A percentile compares a stretch with the other conserved stretches of the same genome.
These are phyloP conservation scores for Itoplectis maculator DNA, from an alignment of 2,888 invertebrate genomes.

Conservation along the genomic window DNA sequence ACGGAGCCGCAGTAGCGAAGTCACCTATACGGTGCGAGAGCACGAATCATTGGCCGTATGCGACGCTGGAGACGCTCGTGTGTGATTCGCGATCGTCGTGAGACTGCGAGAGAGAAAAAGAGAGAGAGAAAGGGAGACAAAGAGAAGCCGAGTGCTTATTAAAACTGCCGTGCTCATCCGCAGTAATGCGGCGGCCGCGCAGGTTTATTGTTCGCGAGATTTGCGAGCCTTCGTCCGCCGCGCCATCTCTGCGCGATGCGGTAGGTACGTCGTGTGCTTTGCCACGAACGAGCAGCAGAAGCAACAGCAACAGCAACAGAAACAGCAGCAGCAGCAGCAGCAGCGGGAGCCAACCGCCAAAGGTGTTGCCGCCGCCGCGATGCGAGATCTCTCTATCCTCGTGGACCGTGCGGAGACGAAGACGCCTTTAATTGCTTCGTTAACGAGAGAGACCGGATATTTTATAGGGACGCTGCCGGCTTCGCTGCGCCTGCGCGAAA, in stretches of 20 bases:
- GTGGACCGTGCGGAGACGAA: neutral
- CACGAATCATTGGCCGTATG: slow-evolving; percentile 3
- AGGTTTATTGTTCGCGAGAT: slow-evolving; percentile 66
- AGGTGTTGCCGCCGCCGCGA: slow-evolving; percentile 53
- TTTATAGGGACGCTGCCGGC: neutral
- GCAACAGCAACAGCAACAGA: too few relatives aligned
- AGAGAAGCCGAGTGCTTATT: slow-evolving; percentile 61
- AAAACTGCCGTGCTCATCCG: slow-evolving; percentile 57
- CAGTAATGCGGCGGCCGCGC: too few relatives aligned
- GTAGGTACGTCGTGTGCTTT: slow-evolving; percentile 49
- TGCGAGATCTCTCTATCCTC: slow-evolving; percentile 16
- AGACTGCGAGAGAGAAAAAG: neutral
- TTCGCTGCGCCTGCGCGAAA: neutral
- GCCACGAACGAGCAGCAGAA: slow-evolving; percentile 13
- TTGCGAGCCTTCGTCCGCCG: slow-evolving; percentile 60
- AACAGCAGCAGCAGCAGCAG: too few relatives aligned
- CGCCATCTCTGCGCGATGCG: slow-evolving; percentile 51
- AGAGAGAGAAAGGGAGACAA: too few relatives aligned
- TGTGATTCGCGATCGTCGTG: neutral
- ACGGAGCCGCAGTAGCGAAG: slow-evolving; percentile 4
- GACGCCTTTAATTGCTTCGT: slow-evolving; percentile 61
- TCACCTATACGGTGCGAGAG: neutral
- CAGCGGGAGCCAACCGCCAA: neutral
- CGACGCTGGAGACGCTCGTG: too few relatives aligned
- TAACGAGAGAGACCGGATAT: slow-evolving; percentile 38